Conservation (phyloP, 35 echinoderm and acorn worm genomes). For the Ophioderma brevispina region DNA sequence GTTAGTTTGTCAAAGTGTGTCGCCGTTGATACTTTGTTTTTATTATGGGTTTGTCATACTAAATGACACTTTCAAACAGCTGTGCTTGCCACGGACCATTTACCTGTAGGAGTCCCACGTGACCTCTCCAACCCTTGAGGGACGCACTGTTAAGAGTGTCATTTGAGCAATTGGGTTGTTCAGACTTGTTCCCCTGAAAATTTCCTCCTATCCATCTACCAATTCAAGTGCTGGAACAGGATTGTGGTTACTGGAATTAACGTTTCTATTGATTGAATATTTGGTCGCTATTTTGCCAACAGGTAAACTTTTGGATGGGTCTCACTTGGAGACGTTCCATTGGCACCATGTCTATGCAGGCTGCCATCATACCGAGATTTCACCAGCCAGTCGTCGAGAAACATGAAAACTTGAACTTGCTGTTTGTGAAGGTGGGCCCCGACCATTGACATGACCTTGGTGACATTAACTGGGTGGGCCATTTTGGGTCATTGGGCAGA, state of each 20-base stretch:
- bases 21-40: too few relatives aligned
- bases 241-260: not conserved
- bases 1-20: too few relatives aligned
- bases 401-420: too few relatives aligned
- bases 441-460: too few relatives aligned
- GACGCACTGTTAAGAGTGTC: not conserved
- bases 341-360: not conserved
- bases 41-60: too few relatives aligned
- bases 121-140: not conserved
- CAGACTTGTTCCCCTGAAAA: not conserved
- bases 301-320: not conserved
- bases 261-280: not conserved
- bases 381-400: not conserved
- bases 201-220: not conserved
- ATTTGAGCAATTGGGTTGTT: not conserved
- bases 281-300: not conserved
- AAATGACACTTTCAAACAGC: too few relatives aligned
- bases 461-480: too few relatives aligned
- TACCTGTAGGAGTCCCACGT: not conserved
- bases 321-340: not conserved
- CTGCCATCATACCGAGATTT: not conserved
- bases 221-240: not conserved
- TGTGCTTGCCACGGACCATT: not conserved
- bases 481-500: too few relatives aligned
- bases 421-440: too few relatives aligned